These are phyloP conservation scores for Osmerus mordax DNA, from an alignment of 2,113 vertebrate species.

Conservation along the genomic window DNA sequence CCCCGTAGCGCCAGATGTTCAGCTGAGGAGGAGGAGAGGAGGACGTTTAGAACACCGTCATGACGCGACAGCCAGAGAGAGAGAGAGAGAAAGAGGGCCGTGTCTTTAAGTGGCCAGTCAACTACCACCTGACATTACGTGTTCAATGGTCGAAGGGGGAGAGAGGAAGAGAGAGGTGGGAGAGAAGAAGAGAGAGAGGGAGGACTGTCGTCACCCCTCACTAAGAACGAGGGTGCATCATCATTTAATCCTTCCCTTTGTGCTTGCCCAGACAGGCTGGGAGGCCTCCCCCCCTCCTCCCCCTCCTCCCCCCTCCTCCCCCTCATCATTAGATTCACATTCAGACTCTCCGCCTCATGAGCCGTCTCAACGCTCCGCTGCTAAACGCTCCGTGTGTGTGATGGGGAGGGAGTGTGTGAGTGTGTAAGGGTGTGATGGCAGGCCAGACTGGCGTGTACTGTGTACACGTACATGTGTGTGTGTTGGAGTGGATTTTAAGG, in stretches of 20 bases:
- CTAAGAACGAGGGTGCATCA: constrained; percentile 17
- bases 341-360: constrained; percentile 15
- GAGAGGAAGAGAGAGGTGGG: not conserved
- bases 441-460: too few relatives aligned
- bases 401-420: not conserved
- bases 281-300: not conserved
- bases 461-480: not conserved
- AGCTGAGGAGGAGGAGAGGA: constrained; percentile 66
- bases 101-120: constrained; percentile 16
- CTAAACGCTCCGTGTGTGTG: constrained; percentile 9
- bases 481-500: not conserved
- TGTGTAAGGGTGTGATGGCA: not conserved
- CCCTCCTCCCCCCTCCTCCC: not conserved
- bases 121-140: constrained; percentile 26
- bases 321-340: not conserved
- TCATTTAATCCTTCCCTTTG: constrained; percentile 36
- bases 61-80: not conserved
- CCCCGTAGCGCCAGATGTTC: constrained; percentile 93
- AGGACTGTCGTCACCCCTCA: constrained; percentile 14
- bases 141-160: constrained; percentile 19
- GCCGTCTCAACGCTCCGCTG: not conserved
- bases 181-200: not conserved
- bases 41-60: too few relatives aligned
- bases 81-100: not conserved
- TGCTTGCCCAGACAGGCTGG: constrained; percentile 18